phyloP scores from a whole-genome alignment of 2,797 vertebrate species.

The Varecia variegata region DNA sequence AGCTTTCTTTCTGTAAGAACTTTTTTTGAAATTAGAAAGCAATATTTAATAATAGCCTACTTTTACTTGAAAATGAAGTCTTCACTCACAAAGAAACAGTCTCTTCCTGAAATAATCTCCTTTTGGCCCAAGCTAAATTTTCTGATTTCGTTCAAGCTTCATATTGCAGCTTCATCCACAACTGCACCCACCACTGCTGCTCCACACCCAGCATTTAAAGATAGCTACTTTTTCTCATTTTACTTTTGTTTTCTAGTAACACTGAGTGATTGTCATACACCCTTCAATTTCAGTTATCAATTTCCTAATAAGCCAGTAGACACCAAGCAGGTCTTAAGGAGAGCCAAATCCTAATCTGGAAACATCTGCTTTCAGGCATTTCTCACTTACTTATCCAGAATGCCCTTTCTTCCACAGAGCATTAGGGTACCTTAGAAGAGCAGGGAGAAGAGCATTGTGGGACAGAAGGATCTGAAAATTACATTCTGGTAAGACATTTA shows the following conservation, averaged over 20 bases:
- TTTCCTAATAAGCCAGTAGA: not conserved
- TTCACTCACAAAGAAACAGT: not conserved
- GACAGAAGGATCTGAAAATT: not conserved
- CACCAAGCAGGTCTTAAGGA: not conserved
- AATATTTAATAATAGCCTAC: not conserved
- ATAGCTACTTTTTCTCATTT: not conserved
- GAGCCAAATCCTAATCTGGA: not conserved
- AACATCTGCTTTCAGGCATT: not conserved
- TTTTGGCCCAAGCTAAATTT: not conserved
- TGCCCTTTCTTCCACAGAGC: not conserved
- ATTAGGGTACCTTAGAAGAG: not conserved
- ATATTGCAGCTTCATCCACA: accelerated
- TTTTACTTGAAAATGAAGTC: not conserved
- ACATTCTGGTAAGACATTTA: not conserved
- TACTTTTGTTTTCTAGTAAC: not conserved
- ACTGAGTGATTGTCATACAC: accelerated
- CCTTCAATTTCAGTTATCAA: not conserved
- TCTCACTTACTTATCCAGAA: not conserved
- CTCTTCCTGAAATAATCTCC: not conserved
- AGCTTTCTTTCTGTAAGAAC: not conserved
- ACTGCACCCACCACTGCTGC: not conserved
- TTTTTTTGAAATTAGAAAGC: not conserved
- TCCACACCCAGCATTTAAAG: not conserved
- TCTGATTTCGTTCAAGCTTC: not conserved
- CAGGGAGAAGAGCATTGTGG: not conserved